A percentile compares a stretch with the other conserved stretches of the same genome.
phyloP scores from a whole-genome alignment of 92 coral and sea anemone species.

The Anthopleura xanthogrammica region DNA sequence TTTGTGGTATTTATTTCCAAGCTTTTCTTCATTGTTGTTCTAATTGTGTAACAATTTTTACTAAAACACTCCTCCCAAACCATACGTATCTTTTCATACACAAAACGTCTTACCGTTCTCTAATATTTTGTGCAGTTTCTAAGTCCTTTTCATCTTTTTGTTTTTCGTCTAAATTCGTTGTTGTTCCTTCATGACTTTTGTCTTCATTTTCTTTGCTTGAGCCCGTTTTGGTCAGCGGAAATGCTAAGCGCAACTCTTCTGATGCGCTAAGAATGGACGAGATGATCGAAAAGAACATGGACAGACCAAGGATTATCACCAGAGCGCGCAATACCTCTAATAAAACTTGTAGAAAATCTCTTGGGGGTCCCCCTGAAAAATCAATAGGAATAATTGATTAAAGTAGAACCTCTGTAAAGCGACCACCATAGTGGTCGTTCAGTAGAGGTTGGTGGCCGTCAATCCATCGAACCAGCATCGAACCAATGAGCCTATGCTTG shows the following conservation, averaged over 20 bases:
- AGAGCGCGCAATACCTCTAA: slow-evolving; percentile 78
- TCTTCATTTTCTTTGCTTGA: neutral
- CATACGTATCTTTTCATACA: too few relatives aligned
- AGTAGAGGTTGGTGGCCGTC: neutral
- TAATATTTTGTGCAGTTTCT: neutral
- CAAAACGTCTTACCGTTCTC: neutral
- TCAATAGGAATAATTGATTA: neutral
- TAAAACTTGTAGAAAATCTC: slow-evolving; percentile 34
- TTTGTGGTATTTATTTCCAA: neutral
- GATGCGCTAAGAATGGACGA: slow-evolving; percentile 82
- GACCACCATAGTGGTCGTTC: neutral
- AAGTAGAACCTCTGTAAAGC: neutral
- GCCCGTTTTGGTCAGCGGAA: slow-evolving; percentile 43
- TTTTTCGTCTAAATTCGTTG: neutral
- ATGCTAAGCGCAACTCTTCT: slow-evolving; percentile 76
- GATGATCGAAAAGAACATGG: slow-evolving; percentile 87
- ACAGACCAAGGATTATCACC: slow-evolving; percentile 84
- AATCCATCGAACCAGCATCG: too few relatives aligned
- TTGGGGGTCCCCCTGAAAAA: slow-evolving; percentile 77
- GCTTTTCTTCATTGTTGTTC: too few relatives aligned
- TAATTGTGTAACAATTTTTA: too few relatives aligned
- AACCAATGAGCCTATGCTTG: too few relatives aligned
- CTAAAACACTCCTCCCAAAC: too few relatives aligned
- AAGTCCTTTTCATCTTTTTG: neutral
- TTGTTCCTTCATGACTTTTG: neutral